Evolutionary conservation across 2,113 vertebrate genomes (phyloP).

Genomic region (Furnarius figulus): DNA sequence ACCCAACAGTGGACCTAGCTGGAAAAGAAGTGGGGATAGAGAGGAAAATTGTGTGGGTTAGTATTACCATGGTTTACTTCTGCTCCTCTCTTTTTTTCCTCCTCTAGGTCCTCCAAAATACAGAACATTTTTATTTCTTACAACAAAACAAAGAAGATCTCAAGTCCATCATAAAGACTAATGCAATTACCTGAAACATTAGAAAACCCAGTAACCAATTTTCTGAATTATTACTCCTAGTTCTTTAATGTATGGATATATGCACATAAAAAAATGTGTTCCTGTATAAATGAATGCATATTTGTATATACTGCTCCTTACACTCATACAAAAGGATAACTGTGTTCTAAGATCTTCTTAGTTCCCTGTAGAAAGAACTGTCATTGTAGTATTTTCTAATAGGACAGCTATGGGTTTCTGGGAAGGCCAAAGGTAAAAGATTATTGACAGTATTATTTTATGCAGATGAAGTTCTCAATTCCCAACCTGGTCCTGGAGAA

Average conservation of each 20-base stretch:
- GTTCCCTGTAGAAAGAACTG: not conserved
- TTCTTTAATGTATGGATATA: not conserved
- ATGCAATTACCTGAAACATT: not conserved
- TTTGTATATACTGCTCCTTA: not conserved
- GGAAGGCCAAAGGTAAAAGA: not conserved
- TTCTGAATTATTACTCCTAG: not conserved
- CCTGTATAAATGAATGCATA: not conserved
- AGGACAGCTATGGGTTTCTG: not conserved
- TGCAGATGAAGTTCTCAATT: not conserved
- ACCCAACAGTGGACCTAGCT: not conserved
- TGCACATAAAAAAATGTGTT: not conserved
- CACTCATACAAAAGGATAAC: not conserved
- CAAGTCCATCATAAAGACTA: not conserved
- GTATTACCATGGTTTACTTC: not conserved
- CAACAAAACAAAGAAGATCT: not conserved
- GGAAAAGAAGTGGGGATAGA: not conserved
- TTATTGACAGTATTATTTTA: not conserved
- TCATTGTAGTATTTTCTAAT: not conserved
- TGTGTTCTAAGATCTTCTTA: not conserved
- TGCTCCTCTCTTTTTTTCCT: not conserved
- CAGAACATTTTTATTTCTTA: not conserved
- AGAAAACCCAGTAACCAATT: not conserved
- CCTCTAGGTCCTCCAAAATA: not conserved
- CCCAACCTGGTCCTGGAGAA: not conserved
- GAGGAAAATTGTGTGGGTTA: rapidly evolving